Percentiles rank a stretch among this genome's conserved stretches.
These are phyloP conservation scores for Plumapathes pennacea DNA, from an alignment of 92 coral and sea anemone genomes.

Conservation along the genomic window DNA sequence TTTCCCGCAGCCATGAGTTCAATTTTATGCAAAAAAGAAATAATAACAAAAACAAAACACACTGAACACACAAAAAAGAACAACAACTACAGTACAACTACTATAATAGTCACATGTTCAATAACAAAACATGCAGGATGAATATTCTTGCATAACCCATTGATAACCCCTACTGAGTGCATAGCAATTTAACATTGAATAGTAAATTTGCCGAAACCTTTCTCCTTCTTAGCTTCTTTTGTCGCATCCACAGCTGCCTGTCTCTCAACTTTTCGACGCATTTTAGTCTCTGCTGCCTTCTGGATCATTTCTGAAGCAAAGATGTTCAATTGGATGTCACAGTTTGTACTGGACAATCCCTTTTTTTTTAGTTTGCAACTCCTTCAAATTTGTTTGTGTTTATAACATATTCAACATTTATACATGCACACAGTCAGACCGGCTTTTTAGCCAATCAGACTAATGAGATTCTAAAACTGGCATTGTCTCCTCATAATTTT, in stretches of 20 bases:
- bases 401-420: too few species aligned
- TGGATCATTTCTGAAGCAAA: slow-evolving; percentile 61
- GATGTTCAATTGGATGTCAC: too few species aligned
- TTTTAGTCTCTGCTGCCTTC: slow-evolving; percentile 72
- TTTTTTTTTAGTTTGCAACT: too few species aligned
- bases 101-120: neutral
- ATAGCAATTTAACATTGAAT: too few species aligned
- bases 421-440: too few species aligned
- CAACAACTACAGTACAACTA: neutral
- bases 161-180: too few species aligned
- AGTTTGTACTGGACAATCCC: too few species aligned
- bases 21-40: neutral
- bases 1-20: neutral
- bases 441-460: too few species aligned
- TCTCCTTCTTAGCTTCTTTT: slow-evolving; percentile 66
- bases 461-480: too few species aligned
- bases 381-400: too few species aligned
- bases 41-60: neutral
- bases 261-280: slow-evolving; percentile 67
- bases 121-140: neutral
- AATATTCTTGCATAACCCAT: too few species aligned
- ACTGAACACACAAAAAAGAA: neutral
- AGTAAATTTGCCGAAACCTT: slow-evolving; percentile 32
- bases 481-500: too few species aligned
- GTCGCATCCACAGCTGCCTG: slow-evolving; percentile 81